Evolutionary conservation across 2,113 vertebrate species (phyloP), one percentile per base, ranked within the genome.

Genomic region (Antechinus stuartii): DNA sequence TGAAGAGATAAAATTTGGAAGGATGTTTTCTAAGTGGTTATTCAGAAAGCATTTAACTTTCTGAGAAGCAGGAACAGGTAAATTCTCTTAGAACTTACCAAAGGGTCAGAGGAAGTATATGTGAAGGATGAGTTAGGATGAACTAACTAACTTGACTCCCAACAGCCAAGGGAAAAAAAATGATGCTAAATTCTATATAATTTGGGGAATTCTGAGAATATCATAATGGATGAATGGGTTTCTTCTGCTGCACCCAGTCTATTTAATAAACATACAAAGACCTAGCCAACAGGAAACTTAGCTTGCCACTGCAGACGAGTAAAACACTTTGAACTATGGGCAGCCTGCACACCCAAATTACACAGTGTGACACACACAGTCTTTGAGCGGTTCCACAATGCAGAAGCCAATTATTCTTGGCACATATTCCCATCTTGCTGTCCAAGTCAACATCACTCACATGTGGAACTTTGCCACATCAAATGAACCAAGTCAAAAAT

Each of bases 351-450:
- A 97, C 95, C 92, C 97, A 98, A 98, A 98, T 98, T 98, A 97
- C 95, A 98, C 93, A 97, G 94, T 98, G 97, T 12, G 89, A 98
- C 96, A 97, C 94, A 98, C 96, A 95, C 24, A 98, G 95, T 96
- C 98, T 98, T 98, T 98, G 97, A 98, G 95, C 95, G 97, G 94
- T 92, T 98, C 96, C 96, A 97, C 97, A 98, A 96, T 92, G 96
- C 95, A 98, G 95, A 98, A 98, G 96, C 97, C 98, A 97, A 95
- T 98, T 98, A 98, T 98, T 98, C 97, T 97, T 98, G 98, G 98
- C 98, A 98, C 49, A 1, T 2, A 98, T 95, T 94, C 94, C 96
- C 95, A 95, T 95, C 61, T 19, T 22, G 92, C 96, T 94, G 94
- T 98, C 98, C 97, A 98, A 54, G 95, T 98, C 89, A 90, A 94